Conservation (phyloP, 30 jellyfish, hydroid and myxozoan species). For the Rhopilema esculentum region DNA sequence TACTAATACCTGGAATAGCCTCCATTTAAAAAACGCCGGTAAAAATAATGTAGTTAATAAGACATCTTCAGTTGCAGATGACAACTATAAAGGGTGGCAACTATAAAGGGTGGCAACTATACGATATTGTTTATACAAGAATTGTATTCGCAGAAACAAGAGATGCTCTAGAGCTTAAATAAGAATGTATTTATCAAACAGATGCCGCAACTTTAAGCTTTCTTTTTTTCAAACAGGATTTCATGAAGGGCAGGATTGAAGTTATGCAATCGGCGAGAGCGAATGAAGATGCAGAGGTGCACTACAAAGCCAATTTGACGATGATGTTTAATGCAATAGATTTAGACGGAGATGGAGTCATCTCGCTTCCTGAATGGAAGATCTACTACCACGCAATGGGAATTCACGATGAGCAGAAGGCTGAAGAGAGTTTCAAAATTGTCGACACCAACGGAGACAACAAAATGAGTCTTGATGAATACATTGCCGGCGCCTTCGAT, state of each 20-base stretch:
- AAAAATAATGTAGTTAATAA: not conserved
- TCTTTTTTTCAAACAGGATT: constrained; percentile 34
- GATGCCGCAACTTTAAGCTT: not conserved
- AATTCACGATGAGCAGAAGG: constrained; percentile 50
- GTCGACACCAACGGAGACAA: constrained; percentile 68
- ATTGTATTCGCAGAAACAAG: not conserved
- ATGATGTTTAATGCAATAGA: constrained; percentile 68
- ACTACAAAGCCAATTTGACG: constrained; percentile 60
- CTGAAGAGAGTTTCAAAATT: constrained; percentile 60
- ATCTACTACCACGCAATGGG: constrained; percentile 70
- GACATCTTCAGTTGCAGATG: not conserved
- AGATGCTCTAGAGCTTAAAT: not conserved
- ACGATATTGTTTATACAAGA: too few relatives aligned
- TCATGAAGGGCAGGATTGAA: constrained; percentile 41
- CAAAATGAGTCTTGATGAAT: constrained; percentile 71
- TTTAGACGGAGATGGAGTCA: constrained; percentile 64
- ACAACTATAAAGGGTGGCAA: too few relatives aligned
- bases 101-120: too few relatives aligned
- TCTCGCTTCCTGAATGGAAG: constrained; percentile 71
- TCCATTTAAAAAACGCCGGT: not conserved
- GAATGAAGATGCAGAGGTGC: constrained; percentile 45
- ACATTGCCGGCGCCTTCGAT: constrained; percentile 62
- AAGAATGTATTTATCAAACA: too few relatives aligned
- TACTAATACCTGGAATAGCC: too few relatives aligned
- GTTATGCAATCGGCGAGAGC: constrained; percentile 29